Percentiles rank a stretch among this genome's conserved stretches.
These are phyloP conservation scores for Drosophila nikananu DNA, from an alignment of 1,140 invertebrate genomes.

Conservation along the genomic window DNA sequence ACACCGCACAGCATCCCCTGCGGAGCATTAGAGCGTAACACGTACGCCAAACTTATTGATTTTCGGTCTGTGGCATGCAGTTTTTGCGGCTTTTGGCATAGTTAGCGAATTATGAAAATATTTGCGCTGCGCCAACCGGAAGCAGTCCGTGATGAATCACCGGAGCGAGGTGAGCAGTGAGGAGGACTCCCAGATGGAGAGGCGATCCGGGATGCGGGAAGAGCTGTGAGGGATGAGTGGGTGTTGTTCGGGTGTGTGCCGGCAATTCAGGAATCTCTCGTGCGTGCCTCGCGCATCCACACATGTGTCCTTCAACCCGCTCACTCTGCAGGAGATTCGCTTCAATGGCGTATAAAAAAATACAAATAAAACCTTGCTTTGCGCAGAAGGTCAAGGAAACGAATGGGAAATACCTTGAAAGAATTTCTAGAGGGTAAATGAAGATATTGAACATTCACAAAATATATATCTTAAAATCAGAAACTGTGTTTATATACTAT, in stretches of 20 bases:
- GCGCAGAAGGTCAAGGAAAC: neutral
- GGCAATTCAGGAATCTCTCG: conserved; percentile 64
- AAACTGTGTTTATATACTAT: neutral
- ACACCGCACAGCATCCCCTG: conserved; percentile 7
- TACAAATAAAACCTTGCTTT: conserved; percentile 21
- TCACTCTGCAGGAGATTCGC: conserved; percentile 29
- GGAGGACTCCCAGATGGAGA: neutral
- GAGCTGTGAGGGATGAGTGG: conserved; percentile 7
- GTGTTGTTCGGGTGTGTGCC: conserved; percentile 12
- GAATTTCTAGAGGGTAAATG: too few relatives aligned
- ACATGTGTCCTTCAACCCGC: conserved; percentile 29
- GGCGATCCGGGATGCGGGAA: neutral
- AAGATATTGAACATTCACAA: neutral
- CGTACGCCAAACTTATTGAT: conserved; percentile 81
- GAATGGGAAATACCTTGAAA: conserved; percentile 6
- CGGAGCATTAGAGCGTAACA: conserved; percentile 60
- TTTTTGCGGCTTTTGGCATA: conserved; percentile 76
- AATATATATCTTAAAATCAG: neutral
- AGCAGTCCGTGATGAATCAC: conserved; percentile 63
- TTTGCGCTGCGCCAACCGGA: conserved; percentile 67
- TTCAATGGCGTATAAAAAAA: conserved; percentile 50
- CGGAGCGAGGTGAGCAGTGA: conserved; percentile 22
- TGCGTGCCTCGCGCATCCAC: conserved; percentile 55
- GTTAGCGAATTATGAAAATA: conserved; percentile 83
- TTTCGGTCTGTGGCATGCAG: conserved; percentile 66